Percentiles rank a stretch among this genome's conserved stretches.
Conservation (phyloP, 1,140 invertebrate species). For the Rhyacophila brunnea region DNA sequence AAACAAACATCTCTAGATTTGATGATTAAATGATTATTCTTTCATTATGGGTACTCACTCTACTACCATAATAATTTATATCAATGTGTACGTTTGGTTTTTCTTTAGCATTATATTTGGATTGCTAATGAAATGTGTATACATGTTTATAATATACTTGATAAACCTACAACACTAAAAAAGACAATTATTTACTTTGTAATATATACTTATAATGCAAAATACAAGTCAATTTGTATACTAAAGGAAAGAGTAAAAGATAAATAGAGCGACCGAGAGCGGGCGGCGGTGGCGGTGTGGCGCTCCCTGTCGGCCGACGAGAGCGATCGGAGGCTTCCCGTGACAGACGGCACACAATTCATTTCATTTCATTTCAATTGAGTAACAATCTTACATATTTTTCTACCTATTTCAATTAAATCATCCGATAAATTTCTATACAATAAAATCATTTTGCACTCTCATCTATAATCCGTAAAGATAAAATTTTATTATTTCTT, state of each 20-base stretch:
- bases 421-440: conserved; percentile 37
- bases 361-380: too few relatives aligned
- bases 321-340: neutral
- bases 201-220: conserved; percentile 20
- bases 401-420: conserved; percentile 37
- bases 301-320: conserved; percentile 4
- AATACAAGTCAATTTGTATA: conserved; percentile 11
- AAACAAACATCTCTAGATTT: conserved; percentile 31
- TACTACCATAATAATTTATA: neutral
- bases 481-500: conserved; percentile 34
- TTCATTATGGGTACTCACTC: conserved; percentile 12
- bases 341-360: conserved; percentile 4
- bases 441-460: conserved; percentile 37
- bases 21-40: conserved; percentile 27
- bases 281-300: neutral
- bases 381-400: conserved; percentile 37
- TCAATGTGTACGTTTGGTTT: conserved; percentile 3
- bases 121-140: neutral
- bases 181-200: conserved; percentile 21
- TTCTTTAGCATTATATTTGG: neutral
- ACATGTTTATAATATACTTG: conserved; percentile 8
- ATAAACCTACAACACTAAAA: conserved; percentile 21
- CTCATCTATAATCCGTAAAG: conserved; percentile 33
- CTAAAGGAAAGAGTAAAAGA: conserved; percentile 17
- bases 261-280: conserved; percentile 18